A percentile compares a stretch with the other conserved stretches of the same genome.
Conservation (phyloP, 2,888 invertebrate genomes). For the Copidosoma aretas region DNA sequence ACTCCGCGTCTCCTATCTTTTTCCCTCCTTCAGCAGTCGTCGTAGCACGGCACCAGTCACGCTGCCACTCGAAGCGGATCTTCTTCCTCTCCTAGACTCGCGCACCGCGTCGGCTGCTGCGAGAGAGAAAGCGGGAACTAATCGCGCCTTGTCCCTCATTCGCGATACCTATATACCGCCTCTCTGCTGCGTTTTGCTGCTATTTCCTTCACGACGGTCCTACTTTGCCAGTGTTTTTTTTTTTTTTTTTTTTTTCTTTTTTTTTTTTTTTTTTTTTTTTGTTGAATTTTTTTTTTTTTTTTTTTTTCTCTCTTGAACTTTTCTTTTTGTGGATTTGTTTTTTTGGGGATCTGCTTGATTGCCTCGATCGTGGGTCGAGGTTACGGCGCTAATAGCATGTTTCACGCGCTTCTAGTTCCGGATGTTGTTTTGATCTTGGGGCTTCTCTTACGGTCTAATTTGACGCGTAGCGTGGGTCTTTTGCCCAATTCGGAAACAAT, state of each 20-base stretch:
- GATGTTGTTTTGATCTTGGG: not conserved
- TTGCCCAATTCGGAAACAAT: too few relatives aligned
- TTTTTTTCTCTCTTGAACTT: not conserved
- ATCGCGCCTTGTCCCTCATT: conserved; percentile 36
- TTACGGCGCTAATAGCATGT: conserved; percentile 16
- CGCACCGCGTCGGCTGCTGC: not conserved
- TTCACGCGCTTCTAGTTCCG: not conserved
- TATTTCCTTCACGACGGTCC: not conserved
- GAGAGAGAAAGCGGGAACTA: conserved; percentile 23
- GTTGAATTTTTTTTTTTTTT: too few relatives aligned
- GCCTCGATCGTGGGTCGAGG: not conserved
- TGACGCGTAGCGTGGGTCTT: not conserved
- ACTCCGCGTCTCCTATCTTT: not conserved
- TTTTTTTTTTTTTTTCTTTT: conserved; percentile 2
- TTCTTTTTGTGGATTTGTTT: not conserved
- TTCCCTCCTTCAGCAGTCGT: not conserved
- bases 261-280: conserved; percentile 1
- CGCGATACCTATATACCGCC: too few relatives aligned
- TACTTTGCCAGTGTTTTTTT: too few relatives aligned
- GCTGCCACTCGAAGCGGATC: too few relatives aligned
- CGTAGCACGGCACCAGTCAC: too few relatives aligned
- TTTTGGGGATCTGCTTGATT: conserved; percentile 6
- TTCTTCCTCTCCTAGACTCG: too few relatives aligned
- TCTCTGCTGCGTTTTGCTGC: conserved; percentile 4
- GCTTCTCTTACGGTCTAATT: conserved; percentile 1